These are phyloP conservation scores for Coluber constrictor DNA, from an alignment of 2,797 vertebrate species.

Conservation along the genomic window DNA sequence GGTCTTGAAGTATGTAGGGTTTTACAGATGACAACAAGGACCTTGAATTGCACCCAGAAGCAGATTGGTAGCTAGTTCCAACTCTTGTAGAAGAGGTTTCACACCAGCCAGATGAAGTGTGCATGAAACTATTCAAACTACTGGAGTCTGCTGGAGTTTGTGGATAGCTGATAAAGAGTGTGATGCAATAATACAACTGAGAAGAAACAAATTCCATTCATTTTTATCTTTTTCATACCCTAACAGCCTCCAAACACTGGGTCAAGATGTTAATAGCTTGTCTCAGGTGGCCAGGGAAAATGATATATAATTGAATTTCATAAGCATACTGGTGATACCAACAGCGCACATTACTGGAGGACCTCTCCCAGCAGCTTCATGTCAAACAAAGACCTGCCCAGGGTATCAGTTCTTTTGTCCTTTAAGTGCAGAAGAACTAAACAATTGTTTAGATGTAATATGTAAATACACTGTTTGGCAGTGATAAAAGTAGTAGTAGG, in stretches of 20 bases:
- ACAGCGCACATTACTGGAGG: not conserved
- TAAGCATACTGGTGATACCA: not conserved
- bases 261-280: not conserved
- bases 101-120: not conserved
- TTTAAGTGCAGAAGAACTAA: not conserved
- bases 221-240: not conserved
- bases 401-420: not conserved
- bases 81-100: not conserved
- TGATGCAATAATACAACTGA: not conserved
- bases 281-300: not conserved
- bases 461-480: not conserved
- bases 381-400: not conserved
- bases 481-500: not conserved
- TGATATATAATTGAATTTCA: not conserved
- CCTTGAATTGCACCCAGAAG: not conserved
- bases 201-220: not conserved
- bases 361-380: not conserved
- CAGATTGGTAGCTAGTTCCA: not conserved
- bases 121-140: not conserved
- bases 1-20: not conserved
- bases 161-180: not conserved
- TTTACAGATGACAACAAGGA: not conserved
- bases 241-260: not conserved
- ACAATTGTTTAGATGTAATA: not conserved
- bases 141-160: not conserved